These are phyloP conservation scores for Anarsia innoxiella DNA, from an alignment of 2,888 invertebrate genomes.

Conservation along the genomic window DNA sequence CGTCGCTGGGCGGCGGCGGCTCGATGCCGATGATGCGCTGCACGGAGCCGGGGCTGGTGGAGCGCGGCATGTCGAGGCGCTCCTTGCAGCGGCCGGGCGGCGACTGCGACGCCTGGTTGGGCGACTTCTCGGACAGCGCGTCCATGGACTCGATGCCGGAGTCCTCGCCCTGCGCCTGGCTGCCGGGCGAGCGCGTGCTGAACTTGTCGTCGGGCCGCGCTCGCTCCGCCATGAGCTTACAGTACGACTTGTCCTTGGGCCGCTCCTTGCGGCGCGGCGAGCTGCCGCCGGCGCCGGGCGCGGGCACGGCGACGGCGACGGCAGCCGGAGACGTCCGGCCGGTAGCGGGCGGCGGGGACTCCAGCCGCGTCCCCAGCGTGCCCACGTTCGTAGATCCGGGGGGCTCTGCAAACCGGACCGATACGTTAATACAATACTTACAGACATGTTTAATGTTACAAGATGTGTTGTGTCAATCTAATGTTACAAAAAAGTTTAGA, in stretches of 20 bases:
- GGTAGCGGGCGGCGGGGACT: conserved; percentile 45
- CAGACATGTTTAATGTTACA: too few species aligned
- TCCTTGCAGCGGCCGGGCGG: conserved; percentile 71
- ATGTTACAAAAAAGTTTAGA: too few species aligned
- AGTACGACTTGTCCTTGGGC: conserved; percentile 73
- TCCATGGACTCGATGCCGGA: conserved; percentile 96
- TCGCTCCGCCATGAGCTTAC: conserved; percentile 72
- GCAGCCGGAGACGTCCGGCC: conserved; percentile 44
- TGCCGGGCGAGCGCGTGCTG: conserved; percentile 61
- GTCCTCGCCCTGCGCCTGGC: conserved; percentile 84
- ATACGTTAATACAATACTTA: too few species aligned
- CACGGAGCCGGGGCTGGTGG: conserved; percentile 58
- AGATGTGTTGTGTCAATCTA: too few species aligned
- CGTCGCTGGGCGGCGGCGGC: conserved; percentile 45
- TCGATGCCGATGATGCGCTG: conserved; percentile 64
- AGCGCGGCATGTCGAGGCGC: conserved; percentile 60
- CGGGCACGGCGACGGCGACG: conserved; percentile 57
- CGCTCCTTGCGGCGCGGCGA: conserved; percentile 55
- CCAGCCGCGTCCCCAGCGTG: conserved; percentile 65
- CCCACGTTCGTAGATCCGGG: conserved; percentile 83
- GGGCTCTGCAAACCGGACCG: too few species aligned
- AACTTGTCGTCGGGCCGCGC: conserved; percentile 48
- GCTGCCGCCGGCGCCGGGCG: conserved; percentile 44
- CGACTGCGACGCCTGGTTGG: conserved; percentile 89
- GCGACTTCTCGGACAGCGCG: conserved; percentile 92